These are phyloP conservation scores for Myxocyprinus asiaticus DNA, from an alignment of 2,113 vertebrate genomes.

Conservation along the genomic window DNA sequence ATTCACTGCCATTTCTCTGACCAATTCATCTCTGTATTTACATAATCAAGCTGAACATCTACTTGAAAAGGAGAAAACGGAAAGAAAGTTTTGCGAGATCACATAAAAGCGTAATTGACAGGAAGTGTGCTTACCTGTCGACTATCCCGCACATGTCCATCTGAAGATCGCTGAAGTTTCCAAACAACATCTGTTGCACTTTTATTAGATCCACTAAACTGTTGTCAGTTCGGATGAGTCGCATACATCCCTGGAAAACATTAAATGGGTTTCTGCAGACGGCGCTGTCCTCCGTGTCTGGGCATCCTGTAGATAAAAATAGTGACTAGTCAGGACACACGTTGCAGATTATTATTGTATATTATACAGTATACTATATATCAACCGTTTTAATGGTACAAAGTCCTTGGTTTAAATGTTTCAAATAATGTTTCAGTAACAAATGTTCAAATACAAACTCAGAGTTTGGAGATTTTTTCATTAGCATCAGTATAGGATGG, in stretches of 20 bases:
- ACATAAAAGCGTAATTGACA: neutral
- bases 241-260: slow-evolving; percentile 92
- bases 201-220: slow-evolving; percentile 83
- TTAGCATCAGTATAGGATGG: too few relatives aligned
- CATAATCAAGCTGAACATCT: slow-evolving; percentile 31
- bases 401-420: too few relatives aligned
- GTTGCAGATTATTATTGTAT: too few relatives aligned
- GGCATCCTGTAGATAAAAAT: slow-evolving; percentile 78
- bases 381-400: too few relatives aligned
- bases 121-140: slow-evolving; percentile 81
- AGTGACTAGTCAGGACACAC: too few relatives aligned
- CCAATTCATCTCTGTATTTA: slow-evolving; percentile 44
- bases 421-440: too few relatives aligned
- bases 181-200: slow-evolving; percentile 83
- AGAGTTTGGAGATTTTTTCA: too few relatives aligned
- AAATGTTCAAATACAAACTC: too few relatives aligned
- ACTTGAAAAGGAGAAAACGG: neutral
- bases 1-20: neutral
- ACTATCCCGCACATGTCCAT: slow-evolving; percentile 92
- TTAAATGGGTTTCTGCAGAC: slow-evolving; percentile 78
- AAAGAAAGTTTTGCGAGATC: neutral
- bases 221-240: slow-evolving; percentile 76
- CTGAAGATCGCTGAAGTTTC: slow-evolving; percentile 90
- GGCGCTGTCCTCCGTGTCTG: slow-evolving; percentile 64
- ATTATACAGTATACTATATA: too few relatives aligned